Base-by-base conservation (phyloP, 2,797 vertebrate species). In the Cygnus olor region DNA sequence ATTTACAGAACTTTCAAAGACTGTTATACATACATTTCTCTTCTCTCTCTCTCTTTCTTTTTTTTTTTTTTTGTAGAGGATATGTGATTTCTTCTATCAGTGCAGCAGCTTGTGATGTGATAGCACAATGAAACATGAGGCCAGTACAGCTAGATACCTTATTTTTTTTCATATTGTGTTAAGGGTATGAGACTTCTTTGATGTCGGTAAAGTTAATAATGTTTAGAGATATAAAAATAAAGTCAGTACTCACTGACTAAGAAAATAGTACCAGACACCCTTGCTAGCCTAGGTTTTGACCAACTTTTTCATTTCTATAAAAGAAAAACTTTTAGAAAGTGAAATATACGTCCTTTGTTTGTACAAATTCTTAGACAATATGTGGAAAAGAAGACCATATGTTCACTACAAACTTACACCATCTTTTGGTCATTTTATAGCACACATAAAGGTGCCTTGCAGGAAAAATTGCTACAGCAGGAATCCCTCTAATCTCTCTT, bases 51-150 rank as follows among this genome's bases (percentile, higher is more conserved):
- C 14, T 27, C 13, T 14, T 53, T 28, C 53, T 28, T 53, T 53
- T 53, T 53, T 53, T 53, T 54, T 28, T 54, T 19, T 90, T 56
- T 53, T 30, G 36, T 93, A 47, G 56, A 57, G 34, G 40, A 63
- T 71, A 58, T 90, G 61, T 61, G 80, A 87, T 85, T 94, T 91
- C 57, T 85, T 87, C 85, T 92, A 83, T 76, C 57, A 56, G 49
- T 68, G 81, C 85, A 93, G 80, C 85, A 92, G 90, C 80, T 89
- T 96, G 68, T 94, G 94, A 93, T 91, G 93, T 96, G 79, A 79
- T 88, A 47, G 42, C 61, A 94, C 80, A 96, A 92, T 89, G 71
- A 94, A 92, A 94, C 94, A 80, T 5, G 65, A 94, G 88, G 84
- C 93, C 79, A 85, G 56, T 76, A 68, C 49, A 90, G 89, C 83